phyloP scores from a whole-genome alignment of 2,888 invertebrate genomes.

The Chydorus sphaericus region DNA sequence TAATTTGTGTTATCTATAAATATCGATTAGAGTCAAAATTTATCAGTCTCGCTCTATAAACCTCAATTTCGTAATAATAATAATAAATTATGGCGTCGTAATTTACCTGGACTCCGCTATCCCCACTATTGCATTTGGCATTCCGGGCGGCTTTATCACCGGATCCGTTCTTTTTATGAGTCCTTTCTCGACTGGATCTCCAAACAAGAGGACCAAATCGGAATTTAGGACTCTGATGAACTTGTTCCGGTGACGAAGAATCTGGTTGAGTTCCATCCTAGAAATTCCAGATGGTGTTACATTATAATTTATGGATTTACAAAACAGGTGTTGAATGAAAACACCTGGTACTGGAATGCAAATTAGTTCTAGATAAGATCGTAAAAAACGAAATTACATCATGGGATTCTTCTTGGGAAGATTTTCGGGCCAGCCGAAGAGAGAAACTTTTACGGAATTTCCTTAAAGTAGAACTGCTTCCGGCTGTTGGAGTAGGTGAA shows the following conservation, averaged over 20 bases:
- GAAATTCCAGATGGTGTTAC: too few relatives aligned
- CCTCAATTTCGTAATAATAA: not conserved
- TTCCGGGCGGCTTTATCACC: constrained; percentile 43
- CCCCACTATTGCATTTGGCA: constrained; percentile 56
- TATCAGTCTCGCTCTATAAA: not conserved
- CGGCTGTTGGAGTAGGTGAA: too few relatives aligned
- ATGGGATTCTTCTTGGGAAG: constrained; percentile 1
- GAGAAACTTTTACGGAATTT: constrained; percentile 56
- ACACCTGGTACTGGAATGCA: too few relatives aligned
- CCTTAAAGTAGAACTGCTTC: constrained; percentile 13
- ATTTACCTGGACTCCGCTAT: constrained; percentile 51
- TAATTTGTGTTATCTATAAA: not conserved
- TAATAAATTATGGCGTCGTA: not conserved
- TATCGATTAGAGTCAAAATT: not conserved
- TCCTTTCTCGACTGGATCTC: constrained; percentile 53
- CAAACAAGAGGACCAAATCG: constrained; percentile 53
- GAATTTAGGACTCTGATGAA: constrained; percentile 22
- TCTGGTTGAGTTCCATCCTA: not conserved
- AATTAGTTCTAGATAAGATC: too few relatives aligned
- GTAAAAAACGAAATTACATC: not conserved
- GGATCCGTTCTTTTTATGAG: constrained; percentile 31
- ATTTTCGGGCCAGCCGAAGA: constrained; percentile 36
- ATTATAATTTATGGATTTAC: too few relatives aligned
- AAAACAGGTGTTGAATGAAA: too few relatives aligned
- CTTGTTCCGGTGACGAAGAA: not conserved